Percentiles rank a stretch among this genome's conserved stretches.
Conservation (phyloP, 2,113 vertebrate species). For the Rousettus leschenaultii region DNA sequence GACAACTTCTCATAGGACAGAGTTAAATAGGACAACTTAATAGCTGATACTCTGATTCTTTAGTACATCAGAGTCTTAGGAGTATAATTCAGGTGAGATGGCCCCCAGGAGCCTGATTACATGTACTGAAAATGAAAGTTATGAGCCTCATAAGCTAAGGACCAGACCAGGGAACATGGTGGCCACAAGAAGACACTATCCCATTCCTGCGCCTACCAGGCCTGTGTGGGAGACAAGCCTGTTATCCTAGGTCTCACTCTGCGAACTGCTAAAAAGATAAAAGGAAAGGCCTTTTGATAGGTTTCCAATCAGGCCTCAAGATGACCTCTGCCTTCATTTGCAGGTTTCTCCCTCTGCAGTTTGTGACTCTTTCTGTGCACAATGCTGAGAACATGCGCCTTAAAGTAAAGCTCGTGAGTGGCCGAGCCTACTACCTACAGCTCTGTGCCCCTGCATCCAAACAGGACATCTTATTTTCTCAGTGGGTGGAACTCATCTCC, state of each 20-base stretch:
- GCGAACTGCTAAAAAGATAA: not conserved
- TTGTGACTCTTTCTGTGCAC: conserved; percentile 79
- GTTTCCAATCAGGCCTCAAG: not conserved
- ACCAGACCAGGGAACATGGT: not conserved
- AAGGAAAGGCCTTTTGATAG: not conserved
- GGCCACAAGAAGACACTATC: not conserved
- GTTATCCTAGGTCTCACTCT: not conserved
- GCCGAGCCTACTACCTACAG: conserved; percentile 78
- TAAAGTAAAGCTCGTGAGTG: conserved; percentile 75
- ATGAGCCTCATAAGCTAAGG: not conserved
- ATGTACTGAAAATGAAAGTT: not conserved
- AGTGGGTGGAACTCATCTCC: conserved; percentile 74
- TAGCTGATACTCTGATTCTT: not conserved
- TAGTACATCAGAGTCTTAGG: not conserved
- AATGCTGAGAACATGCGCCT: conserved; percentile 62
- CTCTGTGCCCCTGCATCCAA: conserved; percentile 65
- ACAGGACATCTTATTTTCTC: conserved; percentile 62
- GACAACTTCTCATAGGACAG: not conserved
- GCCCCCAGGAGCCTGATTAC: not conserved
- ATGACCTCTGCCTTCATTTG: conserved; percentile 27
- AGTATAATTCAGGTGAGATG: not conserved
- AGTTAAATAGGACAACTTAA: not conserved
- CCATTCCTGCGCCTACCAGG: not conserved
- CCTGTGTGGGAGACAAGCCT: not conserved
- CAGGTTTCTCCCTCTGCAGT: conserved; percentile 78